phyloP scores from a whole-genome alignment of 2,113 vertebrate genomes.

The Coryphaenoides rupestris region DNA sequence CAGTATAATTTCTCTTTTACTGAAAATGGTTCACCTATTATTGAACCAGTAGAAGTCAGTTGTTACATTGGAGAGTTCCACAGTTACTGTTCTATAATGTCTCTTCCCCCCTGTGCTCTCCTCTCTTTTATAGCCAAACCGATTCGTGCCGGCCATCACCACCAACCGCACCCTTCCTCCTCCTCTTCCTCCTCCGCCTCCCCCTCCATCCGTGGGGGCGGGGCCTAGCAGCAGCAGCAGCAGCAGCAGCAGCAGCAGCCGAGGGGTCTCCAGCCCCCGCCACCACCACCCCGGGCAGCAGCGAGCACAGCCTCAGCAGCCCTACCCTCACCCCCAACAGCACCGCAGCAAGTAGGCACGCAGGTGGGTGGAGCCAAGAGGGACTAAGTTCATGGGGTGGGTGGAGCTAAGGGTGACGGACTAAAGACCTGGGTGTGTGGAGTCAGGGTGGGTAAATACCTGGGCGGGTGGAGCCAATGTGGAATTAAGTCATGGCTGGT shows the following conservation, averaged over 20 bases:
- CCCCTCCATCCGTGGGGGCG: constrained; percentile 76
- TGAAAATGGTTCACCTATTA: too few species aligned
- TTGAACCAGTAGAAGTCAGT: too few species aligned
- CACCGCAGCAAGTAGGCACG: constrained; percentile 29
- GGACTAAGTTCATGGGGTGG: background rate
- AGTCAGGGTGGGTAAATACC: constrained; percentile 16
- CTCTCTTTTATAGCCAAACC: constrained; percentile 78
- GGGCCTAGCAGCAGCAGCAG: constrained; percentile 69
- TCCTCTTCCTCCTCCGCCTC: constrained; percentile 62
- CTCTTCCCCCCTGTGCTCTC: background rate
- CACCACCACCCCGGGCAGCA: background rate
- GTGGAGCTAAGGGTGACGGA: too few species aligned
- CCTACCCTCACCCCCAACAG: constrained; percentile 15
- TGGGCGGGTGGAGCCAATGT: constrained; percentile 24
- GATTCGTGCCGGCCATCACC: constrained; percentile 80
- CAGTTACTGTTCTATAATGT: too few species aligned
- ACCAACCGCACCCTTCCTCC: constrained; percentile 67
- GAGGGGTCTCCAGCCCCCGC: background rate
- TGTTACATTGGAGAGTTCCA: too few species aligned
- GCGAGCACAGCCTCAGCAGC: constrained; percentile 9
- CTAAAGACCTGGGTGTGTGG: too few species aligned
- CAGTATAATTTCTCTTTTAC: too few species aligned
- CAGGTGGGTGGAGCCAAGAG: constrained; percentile 32
- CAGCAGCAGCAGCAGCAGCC: constrained; percentile 11
- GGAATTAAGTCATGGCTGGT: too few species aligned